These are phyloP conservation scores for Bungarus multicinctus DNA, from an alignment of 2,113 vertebrate species.

Conservation along the genomic window DNA sequence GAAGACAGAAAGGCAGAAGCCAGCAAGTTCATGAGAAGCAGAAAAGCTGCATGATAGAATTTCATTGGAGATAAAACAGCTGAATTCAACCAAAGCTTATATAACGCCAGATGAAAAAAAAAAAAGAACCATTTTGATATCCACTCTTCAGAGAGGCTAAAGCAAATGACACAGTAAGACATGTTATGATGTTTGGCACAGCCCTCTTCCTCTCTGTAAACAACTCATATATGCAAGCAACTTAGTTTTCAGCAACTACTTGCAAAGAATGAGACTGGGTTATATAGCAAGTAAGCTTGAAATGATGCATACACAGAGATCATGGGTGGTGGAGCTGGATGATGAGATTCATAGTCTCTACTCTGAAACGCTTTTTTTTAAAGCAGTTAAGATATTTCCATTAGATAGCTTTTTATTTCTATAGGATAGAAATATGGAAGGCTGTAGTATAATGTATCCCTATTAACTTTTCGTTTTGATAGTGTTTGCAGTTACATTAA, in stretches of 20 bases:
- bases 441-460: neutral
- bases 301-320: neutral
- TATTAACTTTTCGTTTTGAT: neutral
- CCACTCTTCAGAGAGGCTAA: neutral
- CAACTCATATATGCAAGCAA: neutral
- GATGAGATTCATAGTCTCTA: neutral
- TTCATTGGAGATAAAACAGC: neutral
- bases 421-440: neutral
- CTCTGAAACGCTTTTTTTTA: neutral
- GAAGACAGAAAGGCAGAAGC: slow-evolving; percentile 14
- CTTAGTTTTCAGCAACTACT: neutral
- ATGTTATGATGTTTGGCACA: neutral
- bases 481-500: neutral
- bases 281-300: neutral
- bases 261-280: neutral
- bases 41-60: neutral
- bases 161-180: neutral
- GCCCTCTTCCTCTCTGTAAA: neutral
- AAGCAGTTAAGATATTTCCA: neutral
- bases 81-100: slow-evolving; percentile 5
- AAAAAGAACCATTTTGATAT: neutral
- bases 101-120: neutral
- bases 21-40: slow-evolving; percentile 1
- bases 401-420: neutral
- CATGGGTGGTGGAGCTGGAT: neutral